Evolutionary conservation across 2,888 invertebrate genomes (phyloP).

Genomic region (Spodoptera exigua): DNA sequence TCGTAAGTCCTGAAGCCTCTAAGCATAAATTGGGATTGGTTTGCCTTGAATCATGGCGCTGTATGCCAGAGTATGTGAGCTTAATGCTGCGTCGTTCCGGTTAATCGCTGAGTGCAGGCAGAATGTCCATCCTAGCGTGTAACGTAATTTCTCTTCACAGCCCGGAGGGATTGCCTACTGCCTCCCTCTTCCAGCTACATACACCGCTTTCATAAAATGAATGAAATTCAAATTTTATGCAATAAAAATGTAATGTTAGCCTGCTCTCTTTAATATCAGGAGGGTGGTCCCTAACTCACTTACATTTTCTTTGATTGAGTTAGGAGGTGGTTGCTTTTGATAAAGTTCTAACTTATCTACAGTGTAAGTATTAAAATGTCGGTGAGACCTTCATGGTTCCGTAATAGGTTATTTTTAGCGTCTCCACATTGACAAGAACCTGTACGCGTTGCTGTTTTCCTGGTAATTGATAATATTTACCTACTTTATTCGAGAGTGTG

Average conservation of each 20-base stretch:
- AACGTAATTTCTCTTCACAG: constrained; percentile 53
- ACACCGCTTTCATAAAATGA: constrained; percentile 30
- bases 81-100: constrained; percentile 45
- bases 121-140: constrained; percentile 52
- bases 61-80: constrained; percentile 21
- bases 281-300: neutral
- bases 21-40: constrained; percentile 34
- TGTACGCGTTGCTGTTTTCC: constrained; percentile 30
- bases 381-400: constrained; percentile 10
- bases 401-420: constrained; percentile 12
- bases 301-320: constrained; percentile 3
- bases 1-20: neutral
- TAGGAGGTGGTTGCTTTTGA: neutral
- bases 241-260: constrained; percentile 3
- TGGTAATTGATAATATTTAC: constrained; percentile 23
- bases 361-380: constrained; percentile 9
- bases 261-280: constrained; percentile 5
- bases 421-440: constrained; percentile 9
- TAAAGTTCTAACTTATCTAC: neutral
- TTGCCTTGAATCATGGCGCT: constrained; percentile 36
- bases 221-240: constrained; percentile 49
- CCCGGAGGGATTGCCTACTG: constrained; percentile 38
- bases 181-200: constrained; percentile 24
- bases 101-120: constrained; percentile 52
- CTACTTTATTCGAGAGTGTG: neutral